These are phyloP conservation scores for Picus viridis DNA, from an alignment of 2,797 vertebrate genomes.

Conservation along the genomic window DNA sequence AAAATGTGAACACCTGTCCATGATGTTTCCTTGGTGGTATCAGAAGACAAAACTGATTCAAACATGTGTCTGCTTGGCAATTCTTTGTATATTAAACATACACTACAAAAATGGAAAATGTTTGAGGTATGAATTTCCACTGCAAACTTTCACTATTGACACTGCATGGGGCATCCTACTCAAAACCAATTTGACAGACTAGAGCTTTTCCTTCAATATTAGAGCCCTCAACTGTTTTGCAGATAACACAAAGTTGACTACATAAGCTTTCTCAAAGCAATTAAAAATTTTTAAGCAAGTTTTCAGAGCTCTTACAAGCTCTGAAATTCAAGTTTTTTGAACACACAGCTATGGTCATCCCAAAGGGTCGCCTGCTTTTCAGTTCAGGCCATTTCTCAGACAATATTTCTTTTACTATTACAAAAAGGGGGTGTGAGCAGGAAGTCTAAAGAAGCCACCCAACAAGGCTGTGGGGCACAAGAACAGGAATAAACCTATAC, in stretches of 20 bases:
- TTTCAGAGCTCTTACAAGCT: background rate
- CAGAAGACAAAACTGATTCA: background rate
- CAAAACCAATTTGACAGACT: background rate
- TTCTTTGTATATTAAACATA: background rate
- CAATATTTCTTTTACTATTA: background rate
- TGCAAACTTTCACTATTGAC: background rate
- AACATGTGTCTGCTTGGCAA: background rate
- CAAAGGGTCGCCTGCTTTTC: background rate
- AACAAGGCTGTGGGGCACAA: background rate
- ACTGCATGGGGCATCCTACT: background rate
- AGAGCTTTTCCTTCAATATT: background rate
- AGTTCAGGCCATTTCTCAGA: background rate
- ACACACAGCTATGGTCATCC: background rate
- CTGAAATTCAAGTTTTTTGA: background rate
- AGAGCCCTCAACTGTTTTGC: background rate
- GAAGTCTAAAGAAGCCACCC: background rate
- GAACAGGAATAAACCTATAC: background rate
- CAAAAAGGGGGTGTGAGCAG: accelerated
- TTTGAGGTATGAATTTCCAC: background rate
- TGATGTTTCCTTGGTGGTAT: background rate
- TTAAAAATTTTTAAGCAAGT: background rate
- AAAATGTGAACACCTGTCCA: background rate
- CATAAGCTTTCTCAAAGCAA: background rate
- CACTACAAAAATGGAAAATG: background rate
- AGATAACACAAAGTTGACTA: background rate